Percentiles rank a stretch among this genome's conserved stretches.
phyloP scores from a whole-genome alignment of 1,140 invertebrate genomes.

The Eciton burchellii region DNA sequence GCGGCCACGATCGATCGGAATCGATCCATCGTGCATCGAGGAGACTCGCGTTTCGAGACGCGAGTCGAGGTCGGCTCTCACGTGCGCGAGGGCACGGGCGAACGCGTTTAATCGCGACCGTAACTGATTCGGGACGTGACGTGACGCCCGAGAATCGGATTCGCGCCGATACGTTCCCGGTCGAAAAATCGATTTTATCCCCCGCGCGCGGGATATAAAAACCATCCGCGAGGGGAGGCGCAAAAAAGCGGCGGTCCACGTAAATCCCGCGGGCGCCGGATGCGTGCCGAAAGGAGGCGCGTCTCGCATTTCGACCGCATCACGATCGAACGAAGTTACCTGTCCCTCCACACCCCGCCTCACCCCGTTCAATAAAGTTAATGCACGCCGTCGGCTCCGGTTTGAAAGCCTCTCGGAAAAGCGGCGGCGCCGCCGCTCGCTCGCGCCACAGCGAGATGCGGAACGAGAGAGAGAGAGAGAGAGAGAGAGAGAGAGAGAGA shows the following conservation, averaged over 20 bases:
- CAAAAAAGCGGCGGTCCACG: background rate
- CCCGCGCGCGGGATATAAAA: background rate
- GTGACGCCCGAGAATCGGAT: slow-evolving; percentile 47
- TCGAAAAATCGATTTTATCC: slow-evolving; percentile 56
- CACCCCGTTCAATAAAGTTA: slow-evolving; percentile 65
- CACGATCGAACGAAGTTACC: slow-evolving; percentile 64
- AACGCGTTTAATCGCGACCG: slow-evolving; percentile 48
- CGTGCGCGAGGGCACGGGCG: slow-evolving; percentile 27
- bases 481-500: too few relatives aligned
- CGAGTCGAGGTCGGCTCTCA: slow-evolving; percentile 32
- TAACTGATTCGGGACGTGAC: slow-evolving; percentile 51
- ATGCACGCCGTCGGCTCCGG: slow-evolving; percentile 57
- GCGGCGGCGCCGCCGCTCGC: slow-evolving; percentile 24
- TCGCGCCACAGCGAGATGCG: slow-evolving; percentile 41
- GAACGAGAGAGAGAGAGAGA: too few relatives aligned
- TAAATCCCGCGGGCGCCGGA: slow-evolving; percentile 20
- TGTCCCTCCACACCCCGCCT: too few relatives aligned
- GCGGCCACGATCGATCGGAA: slow-evolving; percentile 20
- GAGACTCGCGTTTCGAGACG: background rate
- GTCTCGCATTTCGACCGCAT: slow-evolving; percentile 54
- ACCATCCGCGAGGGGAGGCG: background rate
- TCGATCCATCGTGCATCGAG: too few relatives aligned
- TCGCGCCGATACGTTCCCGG: slow-evolving; percentile 44
- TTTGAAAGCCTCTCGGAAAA: slow-evolving; percentile 45
- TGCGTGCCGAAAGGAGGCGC: slow-evolving; percentile 58